Conservation (phyloP, 1,140 invertebrate species). For the Brachionus angularis region DNA sequence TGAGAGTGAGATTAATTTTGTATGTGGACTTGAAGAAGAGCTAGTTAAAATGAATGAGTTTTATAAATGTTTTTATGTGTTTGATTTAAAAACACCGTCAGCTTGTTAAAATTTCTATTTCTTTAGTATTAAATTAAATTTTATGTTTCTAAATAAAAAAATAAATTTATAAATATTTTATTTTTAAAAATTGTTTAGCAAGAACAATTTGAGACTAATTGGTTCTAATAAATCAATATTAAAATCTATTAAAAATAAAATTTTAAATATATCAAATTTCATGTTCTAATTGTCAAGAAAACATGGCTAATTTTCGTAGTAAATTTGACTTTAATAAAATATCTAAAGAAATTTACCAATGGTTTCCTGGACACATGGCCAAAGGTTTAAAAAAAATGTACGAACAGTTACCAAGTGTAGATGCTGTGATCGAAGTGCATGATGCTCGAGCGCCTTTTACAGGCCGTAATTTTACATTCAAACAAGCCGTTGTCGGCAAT, state of each 20-base stretch:
- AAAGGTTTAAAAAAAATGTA: slow-evolving; percentile 44
- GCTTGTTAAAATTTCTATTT: slow-evolving; percentile 13
- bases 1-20: slow-evolving; percentile 6
- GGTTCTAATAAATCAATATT: no score
- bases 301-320: slow-evolving; percentile 10
- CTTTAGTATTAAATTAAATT: not conserved
- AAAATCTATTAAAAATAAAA: no score
- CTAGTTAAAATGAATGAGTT: slow-evolving; percentile 20
- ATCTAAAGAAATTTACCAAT: slow-evolving; percentile 39
- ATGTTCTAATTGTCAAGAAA: no score
- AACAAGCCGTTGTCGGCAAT: not conserved
- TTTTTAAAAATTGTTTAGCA: not conserved
- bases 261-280: no score
- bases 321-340: slow-evolving; percentile 27
- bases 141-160: not conserved
- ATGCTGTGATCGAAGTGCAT: slow-evolving; percentile 44
- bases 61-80: slow-evolving; percentile 33
- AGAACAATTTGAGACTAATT: not conserved
- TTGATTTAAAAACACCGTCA: slow-evolving; percentile 18
- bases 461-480: slow-evolving; percentile 25
- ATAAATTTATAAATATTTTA: not conserved
- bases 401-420: slow-evolving; percentile 26
- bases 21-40: not conserved
- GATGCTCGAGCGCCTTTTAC: slow-evolving; percentile 33
- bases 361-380: slow-evolving; percentile 44